Evolutionary conservation across 2,888 invertebrate species (phyloP).

Genomic region (Tanypteryx hageni): DNA sequence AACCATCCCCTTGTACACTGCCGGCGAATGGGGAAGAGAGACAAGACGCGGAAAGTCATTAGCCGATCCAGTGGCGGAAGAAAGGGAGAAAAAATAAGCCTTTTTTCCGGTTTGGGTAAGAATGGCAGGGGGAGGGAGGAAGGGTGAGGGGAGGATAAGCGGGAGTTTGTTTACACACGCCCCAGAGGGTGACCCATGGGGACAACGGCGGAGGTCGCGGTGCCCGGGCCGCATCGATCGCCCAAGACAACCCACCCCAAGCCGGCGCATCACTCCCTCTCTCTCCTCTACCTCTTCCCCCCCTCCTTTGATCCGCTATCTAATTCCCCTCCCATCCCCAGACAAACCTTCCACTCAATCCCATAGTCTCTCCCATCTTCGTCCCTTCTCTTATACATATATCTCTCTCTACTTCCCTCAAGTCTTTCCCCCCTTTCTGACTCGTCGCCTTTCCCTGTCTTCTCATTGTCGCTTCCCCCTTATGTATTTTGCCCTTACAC

Average conservation of each 20-base stretch:
- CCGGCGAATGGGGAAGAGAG: not conserved
- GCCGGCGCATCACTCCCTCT: not conserved
- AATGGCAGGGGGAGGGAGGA: not conserved
- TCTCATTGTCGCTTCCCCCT: not conserved
- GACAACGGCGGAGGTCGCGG: constrained; percentile 56
- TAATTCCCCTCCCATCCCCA: not conserved
- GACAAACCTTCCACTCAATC: not conserved
- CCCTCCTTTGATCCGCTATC: constrained; percentile 11
- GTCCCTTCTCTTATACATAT: too few relatives aligned
- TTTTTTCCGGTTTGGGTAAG: not conserved
- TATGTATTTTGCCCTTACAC: not conserved
- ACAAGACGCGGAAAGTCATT: constrained; percentile 11
- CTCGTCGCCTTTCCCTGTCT: not conserved
- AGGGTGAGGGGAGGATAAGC: not conserved
- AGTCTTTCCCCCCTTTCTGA: not conserved
- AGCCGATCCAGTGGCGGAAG: constrained; percentile 2
- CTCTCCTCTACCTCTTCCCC: not conserved
- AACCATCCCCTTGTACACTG: not conserved
- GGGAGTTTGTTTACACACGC: constrained; percentile 39
- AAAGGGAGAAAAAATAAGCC: not conserved
- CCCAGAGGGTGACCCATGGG: constrained; percentile 48
- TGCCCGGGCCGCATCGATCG: constrained; percentile 53
- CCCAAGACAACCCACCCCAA: not conserved
- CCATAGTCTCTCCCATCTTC: too few relatives aligned
- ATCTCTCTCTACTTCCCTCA: not conserved